These are phyloP conservation scores for Microcebus lehilahytsara DNA, from an alignment of 2,113 vertebrate species.

Conservation along the genomic window DNA sequence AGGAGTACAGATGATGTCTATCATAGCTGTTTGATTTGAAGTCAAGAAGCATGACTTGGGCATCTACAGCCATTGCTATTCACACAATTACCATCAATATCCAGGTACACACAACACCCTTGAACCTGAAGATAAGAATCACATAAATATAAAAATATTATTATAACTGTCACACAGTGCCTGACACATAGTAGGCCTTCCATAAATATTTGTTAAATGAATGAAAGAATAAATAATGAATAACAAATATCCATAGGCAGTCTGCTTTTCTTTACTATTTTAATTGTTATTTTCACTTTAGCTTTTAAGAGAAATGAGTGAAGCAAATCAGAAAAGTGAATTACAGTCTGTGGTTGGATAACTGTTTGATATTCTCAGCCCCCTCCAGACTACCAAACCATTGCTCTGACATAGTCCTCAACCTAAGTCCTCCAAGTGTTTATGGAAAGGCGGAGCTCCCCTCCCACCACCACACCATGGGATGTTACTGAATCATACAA, in stretches of 20 bases:
- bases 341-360: neutral
- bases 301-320: neutral
- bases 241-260: neutral
- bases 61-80: neutral
- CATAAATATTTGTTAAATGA: neutral
- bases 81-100: neutral
- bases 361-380: neutral
- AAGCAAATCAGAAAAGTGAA: conserved; percentile 34
- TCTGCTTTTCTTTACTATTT: neutral
- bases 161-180: neutral
- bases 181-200: neutral
- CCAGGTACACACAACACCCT: neutral
- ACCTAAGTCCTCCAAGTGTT: neutral
- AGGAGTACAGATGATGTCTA: neutral
- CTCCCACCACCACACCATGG: neutral
- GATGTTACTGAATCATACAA: neutral
- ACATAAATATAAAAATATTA: neutral
- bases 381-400: neutral
- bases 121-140: neutral
- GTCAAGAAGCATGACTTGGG: conserved; percentile 16
- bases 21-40: conserved; percentile 9
- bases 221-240: neutral
- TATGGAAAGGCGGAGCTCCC: neutral
- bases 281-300: conserved; percentile 14
- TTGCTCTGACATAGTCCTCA: neutral